phyloP scores from a whole-genome alignment of 2,113 vertebrate species.

The Passer domesticus region DNA sequence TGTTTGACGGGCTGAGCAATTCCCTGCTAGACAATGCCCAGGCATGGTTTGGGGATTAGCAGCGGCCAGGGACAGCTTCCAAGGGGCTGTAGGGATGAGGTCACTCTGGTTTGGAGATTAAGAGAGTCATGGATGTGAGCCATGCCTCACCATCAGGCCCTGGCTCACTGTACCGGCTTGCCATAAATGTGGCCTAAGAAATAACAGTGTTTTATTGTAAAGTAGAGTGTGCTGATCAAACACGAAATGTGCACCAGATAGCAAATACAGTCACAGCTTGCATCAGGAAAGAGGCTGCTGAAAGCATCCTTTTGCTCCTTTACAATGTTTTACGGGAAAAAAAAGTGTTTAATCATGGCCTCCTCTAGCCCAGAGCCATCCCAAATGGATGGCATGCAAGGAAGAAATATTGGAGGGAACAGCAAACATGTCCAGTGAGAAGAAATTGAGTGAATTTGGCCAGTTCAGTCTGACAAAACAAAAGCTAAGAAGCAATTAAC shows the following conservation, averaged over 20 bases:
- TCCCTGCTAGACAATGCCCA: conserved; percentile 18
- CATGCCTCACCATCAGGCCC: neutral
- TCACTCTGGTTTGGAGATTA: conserved; percentile 5
- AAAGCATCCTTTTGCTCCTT: neutral
- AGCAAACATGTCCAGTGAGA: neutral
- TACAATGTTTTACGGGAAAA: neutral
- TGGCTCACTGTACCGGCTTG: neutral
- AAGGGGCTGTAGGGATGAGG: conserved; percentile 20
- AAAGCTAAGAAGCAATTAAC: neutral
- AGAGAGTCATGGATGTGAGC: neutral
- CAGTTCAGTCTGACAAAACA: neutral
- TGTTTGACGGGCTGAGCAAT: neutral
- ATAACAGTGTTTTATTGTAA: neutral
- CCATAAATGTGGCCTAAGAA: neutral
- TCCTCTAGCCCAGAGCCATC: neutral
- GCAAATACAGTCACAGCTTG: neutral
- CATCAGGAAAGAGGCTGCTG: neutral
- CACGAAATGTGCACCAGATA: neutral
- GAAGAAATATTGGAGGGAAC: neutral
- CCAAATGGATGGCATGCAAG: neutral
- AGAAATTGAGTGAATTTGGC: neutral
- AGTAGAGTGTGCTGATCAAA: neutral
- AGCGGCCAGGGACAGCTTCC: neutral
- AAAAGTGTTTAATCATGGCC: neutral
- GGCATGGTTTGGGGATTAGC: conserved; percentile 27